These are phyloP conservation scores for Lytechinus variegatus DNA, from an alignment of 35 echinoderm and acorn worm species.

Conservation along the genomic window DNA sequence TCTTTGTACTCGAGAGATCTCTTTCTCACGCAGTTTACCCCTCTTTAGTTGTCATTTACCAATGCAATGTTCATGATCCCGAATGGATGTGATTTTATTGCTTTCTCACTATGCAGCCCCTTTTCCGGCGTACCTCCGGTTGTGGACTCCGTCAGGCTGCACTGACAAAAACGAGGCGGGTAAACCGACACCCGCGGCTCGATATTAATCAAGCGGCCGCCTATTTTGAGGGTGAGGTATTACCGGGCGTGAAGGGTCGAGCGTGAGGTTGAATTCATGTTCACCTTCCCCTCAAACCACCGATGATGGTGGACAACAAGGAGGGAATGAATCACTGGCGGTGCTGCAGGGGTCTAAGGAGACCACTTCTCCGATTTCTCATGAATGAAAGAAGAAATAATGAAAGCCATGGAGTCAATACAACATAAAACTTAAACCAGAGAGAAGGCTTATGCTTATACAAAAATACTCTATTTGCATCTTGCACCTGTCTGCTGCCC, in stretches of 20 bases:
- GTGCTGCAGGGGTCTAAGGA: too few relatives aligned
- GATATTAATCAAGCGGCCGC: slow-evolving; percentile 38
- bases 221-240: neutral
- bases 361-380: too few relatives aligned
- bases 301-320: neutral
- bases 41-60: neutral
- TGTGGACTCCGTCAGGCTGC: neutral
- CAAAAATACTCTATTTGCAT: too few relatives aligned
- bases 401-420: too few relatives aligned
- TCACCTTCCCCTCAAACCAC: neutral
- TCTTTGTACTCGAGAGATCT: neutral
- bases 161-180: neutral
- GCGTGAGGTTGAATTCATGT: slow-evolving; percentile 28
- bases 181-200: slow-evolving; percentile 1
- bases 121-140: neutral
- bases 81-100: neutral
- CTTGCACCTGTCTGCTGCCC: too few relatives aligned
- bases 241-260: slow-evolving; percentile 20
- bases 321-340: neutral
- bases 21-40: neutral
- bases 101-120: neutral
- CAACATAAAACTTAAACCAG: too few relatives aligned
- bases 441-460: too few relatives aligned
- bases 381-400: too few relatives aligned
- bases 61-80: neutral